Evolutionary conservation across 2,888 invertebrate species (phyloP).

Genomic region (Scrobipalpa costella): DNA sequence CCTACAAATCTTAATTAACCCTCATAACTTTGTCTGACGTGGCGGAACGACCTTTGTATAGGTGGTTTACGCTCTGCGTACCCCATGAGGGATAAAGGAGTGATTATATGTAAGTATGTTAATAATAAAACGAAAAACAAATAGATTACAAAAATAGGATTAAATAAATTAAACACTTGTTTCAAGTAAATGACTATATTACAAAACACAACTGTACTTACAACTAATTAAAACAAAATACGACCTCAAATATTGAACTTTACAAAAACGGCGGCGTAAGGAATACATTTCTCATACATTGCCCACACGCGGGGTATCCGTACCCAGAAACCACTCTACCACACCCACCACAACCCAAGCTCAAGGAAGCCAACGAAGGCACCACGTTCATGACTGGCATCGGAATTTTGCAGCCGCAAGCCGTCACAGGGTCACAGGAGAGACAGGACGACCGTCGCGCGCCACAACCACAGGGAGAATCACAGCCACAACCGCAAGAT

Average conservation of each 20-base stretch:
- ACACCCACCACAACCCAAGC: conserved; percentile 26
- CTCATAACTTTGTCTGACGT: too few species aligned
- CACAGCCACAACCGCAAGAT: conserved; percentile 8
- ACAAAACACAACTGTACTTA: too few species aligned
- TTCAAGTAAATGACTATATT: too few species aligned
- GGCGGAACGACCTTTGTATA: too few species aligned
- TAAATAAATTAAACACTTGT: too few species aligned
- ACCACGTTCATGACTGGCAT: conserved; percentile 1
- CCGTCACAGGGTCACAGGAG: conserved; percentile 15
- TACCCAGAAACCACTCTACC: conserved; percentile 29
- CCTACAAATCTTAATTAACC: too few species aligned
- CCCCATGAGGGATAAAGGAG: too few species aligned
- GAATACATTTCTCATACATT: neutral
- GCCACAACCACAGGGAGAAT: neutral
- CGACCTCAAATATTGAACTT: neutral
- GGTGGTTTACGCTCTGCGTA: too few species aligned
- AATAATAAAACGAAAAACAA: too few species aligned
- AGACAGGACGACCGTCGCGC: conserved; percentile 3
- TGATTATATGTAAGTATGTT: too few species aligned
- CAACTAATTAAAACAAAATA: too few species aligned
- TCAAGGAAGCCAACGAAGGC: neutral
- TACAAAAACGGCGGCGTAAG: neutral
- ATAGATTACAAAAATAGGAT: too few species aligned
- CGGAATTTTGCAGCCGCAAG: conserved; percentile 22
- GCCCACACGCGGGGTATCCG: conserved; percentile 36